Conservation (phyloP, 2,113 vertebrate genomes). For the Axis porcinus region DNA sequence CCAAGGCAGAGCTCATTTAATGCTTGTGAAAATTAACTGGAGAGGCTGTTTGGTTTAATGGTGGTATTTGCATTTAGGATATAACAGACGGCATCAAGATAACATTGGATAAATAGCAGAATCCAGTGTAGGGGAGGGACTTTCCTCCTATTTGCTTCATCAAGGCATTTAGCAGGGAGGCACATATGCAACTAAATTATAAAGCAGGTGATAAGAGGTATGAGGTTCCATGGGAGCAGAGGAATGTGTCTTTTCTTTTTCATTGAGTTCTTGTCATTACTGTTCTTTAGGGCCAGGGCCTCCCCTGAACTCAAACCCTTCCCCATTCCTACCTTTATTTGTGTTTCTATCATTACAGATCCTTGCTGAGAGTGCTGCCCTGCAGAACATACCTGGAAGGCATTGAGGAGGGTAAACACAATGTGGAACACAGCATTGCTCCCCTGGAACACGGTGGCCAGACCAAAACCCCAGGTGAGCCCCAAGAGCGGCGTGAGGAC, state of each 20-base stretch:
- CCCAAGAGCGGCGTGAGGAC: constrained; percentile 83
- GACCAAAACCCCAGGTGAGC: constrained; percentile 84
- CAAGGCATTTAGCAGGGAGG: neutral
- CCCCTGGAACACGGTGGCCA: constrained; percentile 57
- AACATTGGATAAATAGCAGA: neutral
- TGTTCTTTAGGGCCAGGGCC: neutral
- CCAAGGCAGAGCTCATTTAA: neutral
- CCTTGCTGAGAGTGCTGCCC: neutral
- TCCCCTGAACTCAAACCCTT: neutral
- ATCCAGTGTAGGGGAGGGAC: neutral
- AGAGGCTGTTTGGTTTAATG: neutral
- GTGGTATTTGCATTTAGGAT: neutral
- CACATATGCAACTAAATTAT: neutral
- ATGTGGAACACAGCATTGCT: constrained; percentile 70
- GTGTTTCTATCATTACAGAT: constrained; percentile 17
- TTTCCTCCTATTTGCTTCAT: neutral
- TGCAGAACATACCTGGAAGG: constrained; percentile 80
- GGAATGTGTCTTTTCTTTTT: neutral
- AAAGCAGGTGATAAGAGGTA: neutral
- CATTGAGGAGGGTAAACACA: constrained; percentile 80
- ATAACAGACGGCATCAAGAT: neutral
- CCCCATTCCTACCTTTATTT: constrained; percentile 11
- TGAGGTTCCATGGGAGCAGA: neutral
- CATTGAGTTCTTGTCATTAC: neutral
- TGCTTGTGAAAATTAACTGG: neutral